phyloP scores from a whole-genome alignment of 2,888 invertebrate species.

The Clostera curtula region DNA sequence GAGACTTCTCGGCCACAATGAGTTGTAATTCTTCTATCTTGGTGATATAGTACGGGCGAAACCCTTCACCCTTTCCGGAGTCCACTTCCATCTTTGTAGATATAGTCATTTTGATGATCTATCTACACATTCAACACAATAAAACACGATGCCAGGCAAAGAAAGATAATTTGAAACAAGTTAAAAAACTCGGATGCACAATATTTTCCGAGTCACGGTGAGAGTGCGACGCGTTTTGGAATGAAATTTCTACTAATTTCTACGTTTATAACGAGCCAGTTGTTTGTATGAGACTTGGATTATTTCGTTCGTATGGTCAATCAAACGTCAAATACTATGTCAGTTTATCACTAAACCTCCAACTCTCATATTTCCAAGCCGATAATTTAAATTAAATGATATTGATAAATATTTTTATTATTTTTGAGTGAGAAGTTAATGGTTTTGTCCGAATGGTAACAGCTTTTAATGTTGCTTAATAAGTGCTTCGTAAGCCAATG shows the following conservation, averaged over 20 bases:
- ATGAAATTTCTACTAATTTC: too few species aligned
- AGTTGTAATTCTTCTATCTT: conserved; percentile 98
- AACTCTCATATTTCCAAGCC: too few species aligned
- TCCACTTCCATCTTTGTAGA: conserved; percentile 82
- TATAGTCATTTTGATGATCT: conserved; percentile 48
- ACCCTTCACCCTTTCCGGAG: conserved; percentile 86
- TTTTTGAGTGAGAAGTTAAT: too few species aligned
- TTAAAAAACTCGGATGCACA: conserved; percentile 6
- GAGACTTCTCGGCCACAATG: conserved; percentile 97
- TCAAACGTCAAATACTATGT: conserved; percentile 9
- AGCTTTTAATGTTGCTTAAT: too few species aligned
- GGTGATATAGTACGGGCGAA: conserved; percentile 96
- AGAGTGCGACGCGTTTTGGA: conserved; percentile 21
- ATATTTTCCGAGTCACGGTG: conserved; percentile 44
- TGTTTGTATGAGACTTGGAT: too few species aligned
- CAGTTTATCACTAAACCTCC: too few species aligned
- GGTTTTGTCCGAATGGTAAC: too few species aligned
- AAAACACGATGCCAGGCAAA: conserved; percentile 8
- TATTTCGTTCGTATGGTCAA: not conserved
- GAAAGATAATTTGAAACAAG: conserved; percentile 4
- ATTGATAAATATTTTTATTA: too few species aligned
- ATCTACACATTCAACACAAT: conserved; percentile 23
- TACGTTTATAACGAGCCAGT: too few species aligned
- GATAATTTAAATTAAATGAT: too few species aligned
- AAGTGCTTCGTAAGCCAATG: too few species aligned